phyloP scores from a whole-genome alignment of 2,797 vertebrate species.

The Pterois miles region DNA sequence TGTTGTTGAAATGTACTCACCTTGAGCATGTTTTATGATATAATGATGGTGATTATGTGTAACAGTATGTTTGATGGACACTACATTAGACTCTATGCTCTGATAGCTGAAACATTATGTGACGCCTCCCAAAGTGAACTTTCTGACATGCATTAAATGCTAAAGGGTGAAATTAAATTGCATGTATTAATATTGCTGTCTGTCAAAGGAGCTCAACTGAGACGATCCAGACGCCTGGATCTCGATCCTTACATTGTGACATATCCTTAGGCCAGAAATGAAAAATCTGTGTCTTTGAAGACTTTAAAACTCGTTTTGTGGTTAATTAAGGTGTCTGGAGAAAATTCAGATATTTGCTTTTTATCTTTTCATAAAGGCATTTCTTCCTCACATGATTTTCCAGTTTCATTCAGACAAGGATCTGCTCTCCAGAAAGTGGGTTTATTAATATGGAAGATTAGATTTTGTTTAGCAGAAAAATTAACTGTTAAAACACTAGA shows the following conservation, averaged over 20 bases:
- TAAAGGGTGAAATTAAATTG: neutral
- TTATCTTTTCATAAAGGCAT: slow-evolving; percentile 8
- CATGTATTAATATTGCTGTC: neutral
- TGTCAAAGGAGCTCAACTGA: slow-evolving; percentile 1
- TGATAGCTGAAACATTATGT: neutral
- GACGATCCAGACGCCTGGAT: neutral
- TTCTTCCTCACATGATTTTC: neutral
- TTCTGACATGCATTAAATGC: neutral
- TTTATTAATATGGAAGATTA: neutral
- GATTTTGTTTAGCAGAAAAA: neutral
- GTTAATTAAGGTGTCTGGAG: slow-evolving; percentile 40
- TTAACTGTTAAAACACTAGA: too few relatives aligned
- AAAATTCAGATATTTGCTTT: neutral
- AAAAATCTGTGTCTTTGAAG: slow-evolving; percentile 15
- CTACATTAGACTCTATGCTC: too few relatives aligned
- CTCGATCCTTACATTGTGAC: neutral
- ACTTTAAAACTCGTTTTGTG: neutral
- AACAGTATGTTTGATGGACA: neutral
- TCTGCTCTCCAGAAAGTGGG: neutral
- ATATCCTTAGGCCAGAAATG: neutral
- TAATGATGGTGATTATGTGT: neutral
- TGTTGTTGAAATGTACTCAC: neutral
- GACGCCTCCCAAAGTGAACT: neutral
- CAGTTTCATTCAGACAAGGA: neutral
- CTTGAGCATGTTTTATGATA: neutral